A percentile compares a stretch with the other conserved stretches of the same genome.
Evolutionary conservation across 2,113 vertebrate species (phyloP).

Genomic region (Strigops habroptila): DNA sequence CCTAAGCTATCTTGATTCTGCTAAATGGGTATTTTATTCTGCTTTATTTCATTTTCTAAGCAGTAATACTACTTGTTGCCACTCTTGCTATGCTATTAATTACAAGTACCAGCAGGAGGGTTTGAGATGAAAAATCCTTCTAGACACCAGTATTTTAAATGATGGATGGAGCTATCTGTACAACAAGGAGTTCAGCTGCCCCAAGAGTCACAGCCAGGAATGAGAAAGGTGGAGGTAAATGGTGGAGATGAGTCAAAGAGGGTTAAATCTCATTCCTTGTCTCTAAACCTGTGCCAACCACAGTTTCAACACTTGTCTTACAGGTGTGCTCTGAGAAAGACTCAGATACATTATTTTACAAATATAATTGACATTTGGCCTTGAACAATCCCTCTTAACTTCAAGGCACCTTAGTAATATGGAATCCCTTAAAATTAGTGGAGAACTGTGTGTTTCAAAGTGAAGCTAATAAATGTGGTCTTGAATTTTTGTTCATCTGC

Average conservation of each 20-base stretch:
- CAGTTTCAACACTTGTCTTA: background rate
- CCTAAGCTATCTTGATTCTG: background rate
- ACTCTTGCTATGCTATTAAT: background rate
- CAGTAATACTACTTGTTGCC: background rate
- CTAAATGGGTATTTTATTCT: background rate
- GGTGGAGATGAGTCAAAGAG: background rate
- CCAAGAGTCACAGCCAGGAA: background rate
- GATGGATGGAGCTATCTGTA: background rate
- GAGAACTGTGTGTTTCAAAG: background rate
- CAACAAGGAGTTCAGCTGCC: background rate
- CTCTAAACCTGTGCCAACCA: background rate
- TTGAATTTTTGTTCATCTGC: background rate
- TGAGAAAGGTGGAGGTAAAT: background rate
- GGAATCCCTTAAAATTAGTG: background rate
- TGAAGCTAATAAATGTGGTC: fast-evolving
- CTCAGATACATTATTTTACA: background rate
- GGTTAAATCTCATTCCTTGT: background rate
- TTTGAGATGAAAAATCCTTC: background rate
- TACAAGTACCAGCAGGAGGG: background rate
- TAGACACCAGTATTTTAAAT: background rate
- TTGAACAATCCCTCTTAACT: background rate
- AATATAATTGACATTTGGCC: background rate
- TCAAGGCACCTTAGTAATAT: background rate
- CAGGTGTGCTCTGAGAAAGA: background rate
- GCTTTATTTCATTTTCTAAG: background rate